phyloP scores from a whole-genome alignment of 2,113 vertebrate species.

The Campylorhamphus procurvoides region DNA sequence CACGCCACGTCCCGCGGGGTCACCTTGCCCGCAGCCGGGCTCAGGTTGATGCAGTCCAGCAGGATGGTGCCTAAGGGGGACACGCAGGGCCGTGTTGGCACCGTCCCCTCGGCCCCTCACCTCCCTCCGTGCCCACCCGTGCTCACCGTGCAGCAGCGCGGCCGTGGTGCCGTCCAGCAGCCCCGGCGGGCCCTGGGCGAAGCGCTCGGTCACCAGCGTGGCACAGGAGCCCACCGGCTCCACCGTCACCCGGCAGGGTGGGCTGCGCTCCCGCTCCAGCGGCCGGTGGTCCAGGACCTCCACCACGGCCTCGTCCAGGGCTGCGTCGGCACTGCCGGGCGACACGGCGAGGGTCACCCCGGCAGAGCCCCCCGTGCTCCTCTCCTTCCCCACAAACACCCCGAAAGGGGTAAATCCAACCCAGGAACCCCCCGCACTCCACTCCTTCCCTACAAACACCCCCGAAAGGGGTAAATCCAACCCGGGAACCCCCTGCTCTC shows the following conservation, averaged over 20 bases:
- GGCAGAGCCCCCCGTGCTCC: neutral
- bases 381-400: too few species aligned
- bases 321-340: slow-evolving; percentile 73
- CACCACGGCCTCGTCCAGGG: slow-evolving; percentile 83
- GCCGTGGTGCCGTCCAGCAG: slow-evolving; percentile 82
- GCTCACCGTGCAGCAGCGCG: slow-evolving; percentile 86
- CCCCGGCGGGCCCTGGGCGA: slow-evolving; percentile 81
- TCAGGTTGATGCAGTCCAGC: slow-evolving; percentile 92
- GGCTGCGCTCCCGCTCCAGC: slow-evolving; percentile 70
- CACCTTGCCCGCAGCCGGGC: slow-evolving; percentile 85
- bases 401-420: too few species aligned
- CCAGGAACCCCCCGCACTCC: too few species aligned
- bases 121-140: fast-evolving
- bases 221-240: slow-evolving; percentile 90
- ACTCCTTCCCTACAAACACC: too few species aligned
- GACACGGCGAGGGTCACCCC: neutral
- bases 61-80: slow-evolving; percentile 78
- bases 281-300: slow-evolving; percentile 90
- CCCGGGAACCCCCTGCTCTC: too few species aligned
- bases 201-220: slow-evolving; percentile 87
- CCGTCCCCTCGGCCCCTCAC: fast-evolving
- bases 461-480: too few species aligned
- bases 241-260: slow-evolving; percentile 75
- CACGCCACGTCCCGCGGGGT: slow-evolving; percentile 83
- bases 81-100: fast-evolving